Evolutionary conservation across 1,140 invertebrate species (phyloP).

Genomic region (Zaprionus kolodkinae): DNA sequence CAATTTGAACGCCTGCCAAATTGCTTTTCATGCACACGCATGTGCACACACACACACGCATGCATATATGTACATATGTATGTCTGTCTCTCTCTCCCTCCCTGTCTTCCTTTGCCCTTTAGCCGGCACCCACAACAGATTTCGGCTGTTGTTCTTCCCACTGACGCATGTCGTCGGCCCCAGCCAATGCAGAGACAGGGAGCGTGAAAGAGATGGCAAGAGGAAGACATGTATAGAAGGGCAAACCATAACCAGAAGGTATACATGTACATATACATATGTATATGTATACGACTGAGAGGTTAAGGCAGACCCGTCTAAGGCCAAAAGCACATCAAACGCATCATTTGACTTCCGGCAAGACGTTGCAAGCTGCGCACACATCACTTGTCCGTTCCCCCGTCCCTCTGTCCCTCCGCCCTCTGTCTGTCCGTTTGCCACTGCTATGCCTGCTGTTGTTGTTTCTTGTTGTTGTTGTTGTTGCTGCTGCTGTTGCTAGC

Average conservation of each 20-base stretch:
- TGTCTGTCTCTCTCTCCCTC: not conserved
- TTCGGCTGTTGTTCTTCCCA: constrained; percentile 17
- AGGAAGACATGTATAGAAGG: constrained; percentile 23
- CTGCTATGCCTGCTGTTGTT: too few relatives aligned
- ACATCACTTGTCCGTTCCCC: constrained; percentile 26
- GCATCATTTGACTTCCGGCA: constrained; percentile 77
- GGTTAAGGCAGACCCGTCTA: constrained; percentile 24
- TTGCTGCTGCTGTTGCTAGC: constrained; percentile 13
- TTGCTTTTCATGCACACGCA: constrained; percentile 65
- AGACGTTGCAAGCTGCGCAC: constrained; percentile 46
- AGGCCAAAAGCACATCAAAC: constrained; percentile 67
- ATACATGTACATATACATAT: not conserved
- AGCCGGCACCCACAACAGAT: constrained; percentile 30
- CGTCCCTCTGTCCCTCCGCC: too few relatives aligned
- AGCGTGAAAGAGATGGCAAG: constrained; percentile 19
- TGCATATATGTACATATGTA: not conserved
- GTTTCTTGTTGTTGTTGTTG: constrained; percentile 34
- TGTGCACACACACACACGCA: constrained; percentile 2
- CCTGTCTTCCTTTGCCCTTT: constrained; percentile 15
- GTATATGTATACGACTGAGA: constrained; percentile 9
- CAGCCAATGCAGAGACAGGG: constrained; percentile 14
- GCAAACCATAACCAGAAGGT: constrained; percentile 19
- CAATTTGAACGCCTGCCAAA: constrained; percentile 75
- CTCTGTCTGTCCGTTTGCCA: not conserved
- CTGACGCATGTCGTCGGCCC: constrained; percentile 37